These are phyloP conservation scores for Cremastobaeus sp. DNA, from an alignment of 2,888 invertebrate genomes.

Conservation along the genomic window DNA sequence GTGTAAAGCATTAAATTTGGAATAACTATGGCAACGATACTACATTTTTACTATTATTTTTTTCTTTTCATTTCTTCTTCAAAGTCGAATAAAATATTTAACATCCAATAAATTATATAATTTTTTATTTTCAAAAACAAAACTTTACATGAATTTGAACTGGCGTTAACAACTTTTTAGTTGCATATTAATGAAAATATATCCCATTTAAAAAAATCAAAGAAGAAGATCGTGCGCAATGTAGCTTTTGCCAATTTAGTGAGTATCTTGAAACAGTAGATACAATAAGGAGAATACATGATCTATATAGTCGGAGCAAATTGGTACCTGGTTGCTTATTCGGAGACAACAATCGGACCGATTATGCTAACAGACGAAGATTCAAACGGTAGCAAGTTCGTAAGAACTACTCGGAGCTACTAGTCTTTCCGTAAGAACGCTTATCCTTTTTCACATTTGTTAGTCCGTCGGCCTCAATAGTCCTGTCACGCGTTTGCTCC, in stretches of 20 bases:
- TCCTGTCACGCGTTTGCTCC: slow-evolving; percentile 73
- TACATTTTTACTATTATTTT: too few relatives aligned
- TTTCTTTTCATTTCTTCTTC: too few relatives aligned
- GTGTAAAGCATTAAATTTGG: background rate
- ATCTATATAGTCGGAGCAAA: slow-evolving; percentile 19
- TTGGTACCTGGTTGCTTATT: slow-evolving; percentile 31
- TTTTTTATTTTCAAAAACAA: too few relatives aligned
- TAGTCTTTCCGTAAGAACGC: slow-evolving; percentile 60
- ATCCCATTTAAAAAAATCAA: slow-evolving; percentile 12
- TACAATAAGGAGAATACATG: slow-evolving; percentile 11
- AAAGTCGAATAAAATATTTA: too few relatives aligned
- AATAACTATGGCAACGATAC: background rate
- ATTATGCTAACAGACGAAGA: slow-evolving; percentile 21
- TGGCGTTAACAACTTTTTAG: too few relatives aligned
- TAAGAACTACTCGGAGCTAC: slow-evolving; percentile 62
- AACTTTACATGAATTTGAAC: too few relatives aligned
- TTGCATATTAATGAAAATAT: too few relatives aligned
- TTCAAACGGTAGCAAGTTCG: slow-evolving; percentile 25
- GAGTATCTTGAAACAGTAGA: slow-evolving; percentile 6
- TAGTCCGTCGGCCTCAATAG: slow-evolving; percentile 65
- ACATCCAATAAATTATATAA: too few relatives aligned
- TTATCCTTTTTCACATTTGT: slow-evolving; percentile 63
- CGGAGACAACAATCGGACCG: slow-evolving; percentile 4
- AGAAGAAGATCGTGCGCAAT: slow-evolving; percentile 13
- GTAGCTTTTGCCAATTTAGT: slow-evolving; percentile 5